Evolutionary conservation across 1,140 invertebrate species (phyloP).

Genomic region (Nephila pilipes): DNA sequence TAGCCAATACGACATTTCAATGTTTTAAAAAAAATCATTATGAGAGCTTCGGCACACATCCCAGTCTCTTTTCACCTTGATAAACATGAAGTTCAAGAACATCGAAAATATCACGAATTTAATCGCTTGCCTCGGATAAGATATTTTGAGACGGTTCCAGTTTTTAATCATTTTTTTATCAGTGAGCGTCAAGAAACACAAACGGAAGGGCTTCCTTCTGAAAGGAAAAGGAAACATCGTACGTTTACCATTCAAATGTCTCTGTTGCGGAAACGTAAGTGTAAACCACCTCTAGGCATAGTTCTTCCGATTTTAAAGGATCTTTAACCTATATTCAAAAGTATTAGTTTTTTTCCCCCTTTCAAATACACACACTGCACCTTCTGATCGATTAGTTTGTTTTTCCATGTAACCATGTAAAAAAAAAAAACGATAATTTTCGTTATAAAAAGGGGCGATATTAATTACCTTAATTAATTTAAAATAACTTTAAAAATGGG

Average conservation of each 20-base stretch:
- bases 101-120: not conserved
- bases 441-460: too few species aligned
- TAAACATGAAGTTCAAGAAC: not conserved
- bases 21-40: not conserved
- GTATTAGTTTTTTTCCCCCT: too few species aligned
- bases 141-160: not conserved
- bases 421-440: too few species aligned
- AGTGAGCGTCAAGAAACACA: slow-evolving; percentile 19
- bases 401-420: too few species aligned
- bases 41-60: not conserved
- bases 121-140: not conserved
- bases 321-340: too few species aligned
- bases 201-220: slow-evolving; percentile 18
- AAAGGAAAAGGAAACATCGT: slow-evolving; percentile 33
- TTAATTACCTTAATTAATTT: too few species aligned
- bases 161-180: not conserved
- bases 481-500: too few species aligned
- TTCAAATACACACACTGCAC: too few species aligned
- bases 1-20: too few species aligned
- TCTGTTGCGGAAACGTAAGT: slow-evolving; percentile 3
- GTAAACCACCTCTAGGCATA: not conserved
- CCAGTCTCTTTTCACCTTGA: not conserved
- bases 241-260: slow-evolving; percentile 1
- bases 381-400: too few species aligned
- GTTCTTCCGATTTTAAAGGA: too few species aligned